Percentiles rank a stretch among this genome's conserved stretches.
These are phyloP conservation scores for Limnephilus marmoratus DNA, from an alignment of 2,888 invertebrate species.

Conservation along the genomic window DNA sequence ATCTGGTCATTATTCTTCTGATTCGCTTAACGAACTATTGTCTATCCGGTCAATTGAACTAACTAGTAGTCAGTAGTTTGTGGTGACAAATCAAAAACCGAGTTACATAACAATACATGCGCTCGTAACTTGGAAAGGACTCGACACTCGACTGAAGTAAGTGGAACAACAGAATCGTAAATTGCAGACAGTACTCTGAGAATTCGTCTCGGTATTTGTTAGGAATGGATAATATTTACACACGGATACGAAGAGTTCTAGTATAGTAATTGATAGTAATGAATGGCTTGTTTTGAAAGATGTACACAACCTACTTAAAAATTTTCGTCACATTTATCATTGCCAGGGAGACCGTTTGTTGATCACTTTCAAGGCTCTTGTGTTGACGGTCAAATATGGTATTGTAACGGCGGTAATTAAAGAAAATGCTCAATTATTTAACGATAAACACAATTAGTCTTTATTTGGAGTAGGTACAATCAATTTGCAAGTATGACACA, in stretches of 20 bases:
- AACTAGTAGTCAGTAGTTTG: background rate
- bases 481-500: too few species aligned
- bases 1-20: slow-evolving; percentile 24
- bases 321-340: too few species aligned
- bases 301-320: background rate
- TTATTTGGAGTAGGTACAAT: too few species aligned
- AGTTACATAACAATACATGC: background rate
- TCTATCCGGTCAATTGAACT: slow-evolving; percentile 29
- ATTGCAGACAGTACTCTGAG: background rate
- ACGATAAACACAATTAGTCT: too few species aligned
- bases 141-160: background rate
- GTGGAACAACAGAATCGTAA: slow-evolving; percentile 2
- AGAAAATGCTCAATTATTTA: too few species aligned
- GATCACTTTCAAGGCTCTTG: too few species aligned
- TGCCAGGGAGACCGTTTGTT: too few species aligned
- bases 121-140: background rate
- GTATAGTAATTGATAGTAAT: background rate
- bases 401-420: too few species aligned
- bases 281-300: background rate
- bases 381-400: too few species aligned
- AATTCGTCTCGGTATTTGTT: background rate
- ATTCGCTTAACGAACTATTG: slow-evolving; percentile 37
- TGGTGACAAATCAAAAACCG: slow-evolving; percentile 26
- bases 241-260: background rate
- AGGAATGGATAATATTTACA: background rate